A percentile compares a stretch with the other conserved stretches of the same genome.
These are phyloP conservation scores for Zaprionus ornatus DNA, from an alignment of 1,140 invertebrate genomes.

Conservation along the genomic window DNA sequence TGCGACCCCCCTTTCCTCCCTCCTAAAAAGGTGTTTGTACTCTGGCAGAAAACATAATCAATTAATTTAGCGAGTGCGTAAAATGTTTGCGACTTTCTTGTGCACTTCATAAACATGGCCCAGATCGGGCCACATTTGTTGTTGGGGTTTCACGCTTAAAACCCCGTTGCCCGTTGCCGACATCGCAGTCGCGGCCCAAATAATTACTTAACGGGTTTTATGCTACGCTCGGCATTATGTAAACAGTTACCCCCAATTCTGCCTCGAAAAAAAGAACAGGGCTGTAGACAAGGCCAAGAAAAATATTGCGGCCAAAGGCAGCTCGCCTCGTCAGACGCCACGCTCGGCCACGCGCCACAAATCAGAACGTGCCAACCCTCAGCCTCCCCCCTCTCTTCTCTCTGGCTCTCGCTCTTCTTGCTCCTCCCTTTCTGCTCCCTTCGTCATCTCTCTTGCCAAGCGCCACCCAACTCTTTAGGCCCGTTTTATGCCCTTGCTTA, in stretches of 20 bases:
- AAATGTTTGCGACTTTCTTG: constrained; percentile 44
- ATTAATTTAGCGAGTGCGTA: constrained; percentile 47
- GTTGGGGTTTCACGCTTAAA: background rate
- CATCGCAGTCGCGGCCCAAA: constrained; percentile 29
- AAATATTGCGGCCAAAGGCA: constrained; percentile 35
- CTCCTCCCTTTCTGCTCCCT: background rate
- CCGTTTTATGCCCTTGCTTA: constrained; percentile 6
- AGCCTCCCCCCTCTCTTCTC: background rate
- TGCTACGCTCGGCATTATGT: constrained; percentile 56
- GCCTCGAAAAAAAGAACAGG: background rate
- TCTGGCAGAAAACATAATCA: constrained; percentile 39
- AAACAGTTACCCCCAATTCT: constrained; percentile 31
- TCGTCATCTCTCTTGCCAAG: background rate
- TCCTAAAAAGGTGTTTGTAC: constrained; percentile 20
- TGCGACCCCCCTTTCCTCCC: no score
- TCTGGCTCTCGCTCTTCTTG: background rate
- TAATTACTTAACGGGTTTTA: constrained; percentile 64
- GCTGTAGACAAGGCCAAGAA: constrained; percentile 28
- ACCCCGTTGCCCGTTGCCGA: background rate
- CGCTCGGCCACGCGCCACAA: constrained; percentile 39
- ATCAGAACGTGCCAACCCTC: constrained; percentile 19
- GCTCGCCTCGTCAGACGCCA: constrained; percentile 18
- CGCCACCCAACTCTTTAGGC: constrained; percentile 19
- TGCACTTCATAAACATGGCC: constrained; percentile 35
- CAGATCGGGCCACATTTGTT: background rate